These are phyloP conservation scores for Parasteatoda lunata DNA, from an alignment of 2,888 invertebrate species.

Conservation along the genomic window DNA sequence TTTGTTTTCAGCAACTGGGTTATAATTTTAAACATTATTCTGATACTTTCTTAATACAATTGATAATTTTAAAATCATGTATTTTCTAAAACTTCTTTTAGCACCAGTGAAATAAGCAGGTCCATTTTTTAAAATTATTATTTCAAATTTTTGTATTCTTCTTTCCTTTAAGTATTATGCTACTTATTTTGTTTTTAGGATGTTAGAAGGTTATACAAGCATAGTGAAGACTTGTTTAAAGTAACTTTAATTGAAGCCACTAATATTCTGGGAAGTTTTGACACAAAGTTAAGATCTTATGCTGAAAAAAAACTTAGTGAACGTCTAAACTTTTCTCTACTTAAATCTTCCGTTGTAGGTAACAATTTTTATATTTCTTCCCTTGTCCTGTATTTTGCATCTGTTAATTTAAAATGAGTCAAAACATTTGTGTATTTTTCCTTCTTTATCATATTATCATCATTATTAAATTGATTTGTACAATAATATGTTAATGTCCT, in stretches of 20 bases:
- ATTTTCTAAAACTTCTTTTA: too few relatives aligned
- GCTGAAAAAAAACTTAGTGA: slow-evolving; percentile 75
- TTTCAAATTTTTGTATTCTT: too few relatives aligned
- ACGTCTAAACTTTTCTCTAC: slow-evolving; percentile 73
- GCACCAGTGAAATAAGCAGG: too few relatives aligned
- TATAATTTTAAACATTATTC: too few relatives aligned
- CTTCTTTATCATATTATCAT: background rate
- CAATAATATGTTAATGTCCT: too few relatives aligned
- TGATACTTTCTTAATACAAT: too few relatives aligned
- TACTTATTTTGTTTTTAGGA: slow-evolving; percentile 71
- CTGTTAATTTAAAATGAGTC: background rate
- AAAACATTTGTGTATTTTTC: background rate
- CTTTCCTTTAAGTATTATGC: too few relatives aligned
- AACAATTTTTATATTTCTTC: slow-evolving; percentile 23
- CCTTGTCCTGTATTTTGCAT: background rate
- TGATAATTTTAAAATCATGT: too few relatives aligned
- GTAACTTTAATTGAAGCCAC: slow-evolving; percentile 74
- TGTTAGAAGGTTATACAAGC: slow-evolving; percentile 73
- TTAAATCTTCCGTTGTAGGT: slow-evolving; percentile 74
- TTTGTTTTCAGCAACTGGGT: too few relatives aligned
- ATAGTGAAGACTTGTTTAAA: slow-evolving; percentile 72
- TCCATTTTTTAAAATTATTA: too few relatives aligned
- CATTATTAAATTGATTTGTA: too few relatives aligned
- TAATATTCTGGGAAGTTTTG: slow-evolving; percentile 74
- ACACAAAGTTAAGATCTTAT: slow-evolving; percentile 73